These are phyloP conservation scores for Anthophora plumipes DNA, from an alignment of 2,888 invertebrate species.

Conservation along the genomic window DNA sequence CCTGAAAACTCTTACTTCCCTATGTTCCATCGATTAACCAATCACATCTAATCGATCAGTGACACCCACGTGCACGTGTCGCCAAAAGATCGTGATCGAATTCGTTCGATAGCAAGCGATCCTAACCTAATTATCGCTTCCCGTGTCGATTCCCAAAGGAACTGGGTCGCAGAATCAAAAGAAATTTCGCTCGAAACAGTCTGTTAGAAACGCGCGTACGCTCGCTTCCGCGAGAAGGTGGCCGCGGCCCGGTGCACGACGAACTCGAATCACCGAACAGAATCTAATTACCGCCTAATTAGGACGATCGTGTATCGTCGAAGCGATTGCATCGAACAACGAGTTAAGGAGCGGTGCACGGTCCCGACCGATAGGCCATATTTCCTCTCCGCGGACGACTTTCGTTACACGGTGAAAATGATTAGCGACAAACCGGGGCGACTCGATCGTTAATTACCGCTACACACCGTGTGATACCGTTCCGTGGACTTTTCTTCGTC, in stretches of 20 bases:
- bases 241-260: constrained; percentile 47
- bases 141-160: background rate
- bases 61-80: background rate
- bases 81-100: constrained; percentile 9
- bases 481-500: constrained; percentile 39
- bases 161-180: constrained; percentile 8
- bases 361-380: constrained; percentile 64
- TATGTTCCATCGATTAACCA: constrained; percentile 15
- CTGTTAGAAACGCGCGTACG: background rate
- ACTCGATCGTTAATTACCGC: constrained; percentile 64
- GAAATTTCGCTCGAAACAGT: constrained; percentile 17
- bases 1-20: background rate
- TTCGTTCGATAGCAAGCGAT: background rate
- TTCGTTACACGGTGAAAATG: constrained; percentile 72
- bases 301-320: constrained; percentile 78
- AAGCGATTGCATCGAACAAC: constrained; percentile 76
- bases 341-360: constrained; percentile 65
- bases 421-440: constrained; percentile 64
- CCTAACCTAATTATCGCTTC: background rate
- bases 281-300: constrained; percentile 77
- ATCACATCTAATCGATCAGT: background rate
- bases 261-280: constrained; percentile 67
- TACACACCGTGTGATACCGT: constrained; percentile 67
- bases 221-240: constrained; percentile 58
- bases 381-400: constrained; percentile 68